phyloP scores from a whole-genome alignment of 1,140 invertebrate genomes.

The Wiebesia pumilae region DNA sequence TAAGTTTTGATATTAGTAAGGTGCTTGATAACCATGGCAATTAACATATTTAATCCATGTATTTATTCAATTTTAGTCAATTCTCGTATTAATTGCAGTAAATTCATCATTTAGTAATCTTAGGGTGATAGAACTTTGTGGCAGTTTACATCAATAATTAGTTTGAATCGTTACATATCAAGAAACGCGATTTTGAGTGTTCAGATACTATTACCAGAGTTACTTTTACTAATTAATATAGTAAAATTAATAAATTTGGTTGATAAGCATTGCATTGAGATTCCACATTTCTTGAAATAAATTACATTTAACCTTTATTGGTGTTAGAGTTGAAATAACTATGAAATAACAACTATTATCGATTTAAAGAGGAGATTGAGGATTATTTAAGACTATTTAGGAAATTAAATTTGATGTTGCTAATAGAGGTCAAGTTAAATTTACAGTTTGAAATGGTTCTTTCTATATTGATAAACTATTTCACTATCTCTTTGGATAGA shows the following conservation, averaged over 20 bases:
- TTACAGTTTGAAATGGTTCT: too few relatives aligned
- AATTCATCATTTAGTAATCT: background rate
- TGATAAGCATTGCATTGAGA: background rate
- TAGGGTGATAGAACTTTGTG: background rate
- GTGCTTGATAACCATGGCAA: background rate
- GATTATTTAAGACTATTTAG: too few relatives aligned
- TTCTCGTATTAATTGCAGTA: background rate
- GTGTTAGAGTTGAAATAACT: too few relatives aligned
- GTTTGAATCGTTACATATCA: background rate
- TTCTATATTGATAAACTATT: too few relatives aligned
- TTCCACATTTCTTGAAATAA: too few relatives aligned
- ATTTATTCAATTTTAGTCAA: background rate
- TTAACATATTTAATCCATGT: background rate
- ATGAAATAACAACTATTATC: too few relatives aligned
- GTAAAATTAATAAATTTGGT: background rate
- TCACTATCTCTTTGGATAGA: too few relatives aligned
- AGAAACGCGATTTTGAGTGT: background rate
- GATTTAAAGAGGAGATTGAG: too few relatives aligned
- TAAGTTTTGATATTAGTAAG: background rate
- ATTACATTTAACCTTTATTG: too few relatives aligned
- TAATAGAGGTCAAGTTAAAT: too few relatives aligned
- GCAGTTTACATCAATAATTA: background rate
- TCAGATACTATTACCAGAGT: background rate
- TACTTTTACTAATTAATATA: background rate
- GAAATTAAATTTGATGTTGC: too few relatives aligned